Conservation (phyloP, 2,113 vertebrate genomes). For the Misgurnus anguillicaudatus region DNA sequence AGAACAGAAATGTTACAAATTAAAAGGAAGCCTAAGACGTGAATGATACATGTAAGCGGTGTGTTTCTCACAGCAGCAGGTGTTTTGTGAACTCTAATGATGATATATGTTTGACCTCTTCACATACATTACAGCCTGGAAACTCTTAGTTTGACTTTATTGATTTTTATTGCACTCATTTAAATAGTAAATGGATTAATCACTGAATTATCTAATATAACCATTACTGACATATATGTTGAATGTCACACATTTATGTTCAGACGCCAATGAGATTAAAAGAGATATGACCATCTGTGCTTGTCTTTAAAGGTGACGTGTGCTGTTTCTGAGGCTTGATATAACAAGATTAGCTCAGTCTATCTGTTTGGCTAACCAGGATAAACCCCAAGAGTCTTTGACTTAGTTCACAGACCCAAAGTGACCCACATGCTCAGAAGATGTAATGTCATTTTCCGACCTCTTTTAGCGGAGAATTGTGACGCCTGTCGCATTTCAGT, state of each 20-base stretch:
- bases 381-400: too few relatives aligned
- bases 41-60: not conserved
- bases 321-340: not conserved
- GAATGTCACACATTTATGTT: slow-evolving; percentile 20
- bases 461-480: too few relatives aligned
- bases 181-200: slow-evolving; percentile 52
- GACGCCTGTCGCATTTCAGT: too few relatives aligned
- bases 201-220: slow-evolving; percentile 13
- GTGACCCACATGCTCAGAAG: too few relatives aligned
- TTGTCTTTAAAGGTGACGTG: not conserved
- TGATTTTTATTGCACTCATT: slow-evolving; percentile 53
- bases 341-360: too few relatives aligned
- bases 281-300: not conserved
- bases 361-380: too few relatives aligned
- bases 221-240: slow-evolving; percentile 32
- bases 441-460: too few relatives aligned
- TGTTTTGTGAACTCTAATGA: slow-evolving; percentile 48
- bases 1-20: too few relatives aligned
- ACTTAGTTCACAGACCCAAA: too few relatives aligned
- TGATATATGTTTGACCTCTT: slow-evolving; percentile 38
- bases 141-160: slow-evolving; percentile 28
- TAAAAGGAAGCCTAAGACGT: not conserved
- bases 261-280: not conserved
- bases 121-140: slow-evolving; percentile 36
- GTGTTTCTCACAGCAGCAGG: not conserved